Percentiles rank a stretch among this genome's conserved stretches.
These are phyloP conservation scores for Ceratosolen fusciceps DNA, from an alignment of 1,140 invertebrate genomes.

Conservation along the genomic window DNA sequence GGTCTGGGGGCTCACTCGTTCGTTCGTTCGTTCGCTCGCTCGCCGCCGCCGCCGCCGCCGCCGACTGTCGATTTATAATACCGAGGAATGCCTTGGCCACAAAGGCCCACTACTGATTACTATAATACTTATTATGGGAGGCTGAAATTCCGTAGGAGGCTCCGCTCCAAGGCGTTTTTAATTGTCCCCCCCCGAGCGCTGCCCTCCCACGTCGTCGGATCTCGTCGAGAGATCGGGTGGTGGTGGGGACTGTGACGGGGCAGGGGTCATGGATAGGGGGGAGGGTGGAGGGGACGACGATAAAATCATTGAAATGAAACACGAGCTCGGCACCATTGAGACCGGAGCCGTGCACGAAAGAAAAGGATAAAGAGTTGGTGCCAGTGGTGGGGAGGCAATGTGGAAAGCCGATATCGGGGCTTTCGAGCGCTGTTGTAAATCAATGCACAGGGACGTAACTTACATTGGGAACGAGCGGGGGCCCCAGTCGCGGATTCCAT, in stretches of 20 bases:
- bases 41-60: no score
- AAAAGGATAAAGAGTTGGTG: background rate
- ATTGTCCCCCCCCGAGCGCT: background rate
- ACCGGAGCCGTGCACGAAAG: background rate
- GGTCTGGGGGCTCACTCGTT: no score
- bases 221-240: no score
- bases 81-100: no score
- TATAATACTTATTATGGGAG: background rate
- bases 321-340: background rate
- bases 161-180: background rate
- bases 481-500: background rate
- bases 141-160: background rate
- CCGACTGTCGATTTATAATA: no score
- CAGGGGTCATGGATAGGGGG: no score
- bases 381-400: background rate
- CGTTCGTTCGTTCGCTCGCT: no score
- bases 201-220: conserved; percentile 27
- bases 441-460: conserved; percentile 42
- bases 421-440: conserved; percentile 41
- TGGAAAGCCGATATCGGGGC: conserved; percentile 22
- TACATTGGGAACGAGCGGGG: conserved; percentile 21
- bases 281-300: no score
- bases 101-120: no score
- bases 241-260: no score
- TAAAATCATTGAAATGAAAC: conserved; percentile 32